Percentiles rank a stretch among this genome's conserved stretches.
Evolutionary conservation across 2,113 vertebrate genomes (phyloP).

Genomic region (Bujurquina vittata): DNA sequence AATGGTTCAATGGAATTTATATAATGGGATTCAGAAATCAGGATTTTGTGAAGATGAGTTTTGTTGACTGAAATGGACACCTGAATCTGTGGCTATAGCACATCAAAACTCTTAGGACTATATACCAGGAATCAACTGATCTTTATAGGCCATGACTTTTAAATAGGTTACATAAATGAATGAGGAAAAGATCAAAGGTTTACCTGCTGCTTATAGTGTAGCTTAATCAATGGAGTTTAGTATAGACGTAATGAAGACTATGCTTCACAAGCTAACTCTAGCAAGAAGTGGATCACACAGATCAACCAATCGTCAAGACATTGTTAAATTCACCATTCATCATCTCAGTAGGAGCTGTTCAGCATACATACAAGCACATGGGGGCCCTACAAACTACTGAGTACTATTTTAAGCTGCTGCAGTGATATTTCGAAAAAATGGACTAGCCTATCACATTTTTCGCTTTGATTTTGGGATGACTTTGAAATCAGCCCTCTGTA

Average conservation of each 20-base stretch:
- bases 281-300: background rate
- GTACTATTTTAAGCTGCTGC: too few relatives aligned
- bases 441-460: too few relatives aligned
- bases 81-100: background rate
- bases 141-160: background rate
- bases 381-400: too few relatives aligned
- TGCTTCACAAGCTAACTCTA: background rate
- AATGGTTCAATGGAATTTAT: conserved; percentile 3
- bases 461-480: too few relatives aligned
- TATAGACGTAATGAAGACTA: background rate
- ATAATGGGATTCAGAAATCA: background rate
- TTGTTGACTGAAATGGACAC: conserved; percentile 13
- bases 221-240: background rate
- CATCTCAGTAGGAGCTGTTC: too few relatives aligned
- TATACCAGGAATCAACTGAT: background rate
- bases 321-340: background rate
- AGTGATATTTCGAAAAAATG: too few relatives aligned
- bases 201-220: background rate
- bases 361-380: too few relatives aligned
- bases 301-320: background rate
- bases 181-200: background rate
- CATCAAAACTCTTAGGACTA: background rate
- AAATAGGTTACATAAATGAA: background rate
- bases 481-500: too few relatives aligned
- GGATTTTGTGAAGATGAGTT: background rate